Evolutionary conservation across 2,888 invertebrate genomes (phyloP).

Genomic region (Eulithis testata): DNA sequence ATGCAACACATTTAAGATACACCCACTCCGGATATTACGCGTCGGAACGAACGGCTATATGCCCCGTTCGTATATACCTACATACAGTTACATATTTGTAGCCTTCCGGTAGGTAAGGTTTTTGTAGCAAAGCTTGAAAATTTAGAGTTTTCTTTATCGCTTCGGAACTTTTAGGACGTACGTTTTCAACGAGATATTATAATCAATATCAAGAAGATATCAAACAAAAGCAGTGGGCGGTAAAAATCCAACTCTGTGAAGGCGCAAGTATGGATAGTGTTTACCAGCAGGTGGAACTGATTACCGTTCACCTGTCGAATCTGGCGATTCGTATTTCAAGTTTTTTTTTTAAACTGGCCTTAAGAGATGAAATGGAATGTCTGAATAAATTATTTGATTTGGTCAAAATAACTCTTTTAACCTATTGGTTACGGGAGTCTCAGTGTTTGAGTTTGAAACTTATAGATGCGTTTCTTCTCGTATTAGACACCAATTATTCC

Average conservation of each 20-base stretch:
- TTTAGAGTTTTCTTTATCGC: no score
- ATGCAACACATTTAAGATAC: constrained; percentile 47
- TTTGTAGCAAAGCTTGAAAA: neutral
- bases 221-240: neutral
- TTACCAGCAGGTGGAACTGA: constrained; percentile 6
- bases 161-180: no score
- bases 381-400: no score
- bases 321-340: constrained; percentile 4
- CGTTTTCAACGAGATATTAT: no score
- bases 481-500: no score
- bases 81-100: neutral
- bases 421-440: no score
- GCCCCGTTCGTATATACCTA: constrained; percentile 4
- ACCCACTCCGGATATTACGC: constrained; percentile 49
- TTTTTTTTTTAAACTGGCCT: neutral
- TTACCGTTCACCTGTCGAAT: constrained; percentile 24
- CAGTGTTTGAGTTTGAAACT: no score
- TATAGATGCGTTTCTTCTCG: no score
- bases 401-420: no score
- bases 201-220: no score
- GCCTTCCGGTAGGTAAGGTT: neutral
- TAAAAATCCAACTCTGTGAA: no score
- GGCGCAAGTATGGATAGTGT: constrained; percentile 11
- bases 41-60: constrained; percentile 17
- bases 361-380: neutral